Base-by-base conservation (phyloP, 2,888 invertebrate genomes). In the Smittia sp. region DNA sequence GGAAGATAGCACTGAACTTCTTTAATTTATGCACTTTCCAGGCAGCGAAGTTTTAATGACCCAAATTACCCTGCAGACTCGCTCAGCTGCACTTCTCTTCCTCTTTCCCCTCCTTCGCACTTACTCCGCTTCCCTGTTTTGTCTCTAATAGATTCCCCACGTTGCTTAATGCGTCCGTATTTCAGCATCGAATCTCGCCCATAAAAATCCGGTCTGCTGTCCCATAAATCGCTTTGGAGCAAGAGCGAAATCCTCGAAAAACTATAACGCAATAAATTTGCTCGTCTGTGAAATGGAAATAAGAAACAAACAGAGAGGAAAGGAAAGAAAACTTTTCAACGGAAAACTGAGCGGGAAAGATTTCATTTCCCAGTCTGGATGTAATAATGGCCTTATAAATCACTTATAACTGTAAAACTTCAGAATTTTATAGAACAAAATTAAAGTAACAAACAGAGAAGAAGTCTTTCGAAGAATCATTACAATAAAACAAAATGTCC, bases 371-470 rank as follows among this genome's bases (percentile, higher is more conserved):
- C 63, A n/a, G 15, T 65, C 9, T n/a, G 27, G 63, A 15, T n/a
- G 18, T n/a, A 65, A 65, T 65, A 65, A 65, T 65, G 63, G 63
- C 32, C 63, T 25, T 65, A 65, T 65, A 65, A 65, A 65, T 65
- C 63, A 65, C 25, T 65, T 65, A n/a, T 65, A 27, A 65, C 63
- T 65, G 32, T 18, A 18, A 27, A 65, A 65, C 25, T 25, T 65
- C 22, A 15, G 63, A 65, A 27, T 27, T 25, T 27, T 27, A 65
- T 25, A 27, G 32, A 65, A 65, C 27, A 18, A 65, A 65, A 25
- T 65, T 62, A 62, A 62, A 62, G 62, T 18, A 7, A 52, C 3
- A 52, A 52, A 52, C 11, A 52, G 15, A 52, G n/a, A n/a, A n/a
- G n/a, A n/a, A n/a, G n/a, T n/a, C 11, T 6, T 11, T 46, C n/a